Conservation (phyloP, 2,797 vertebrate genomes). For the Leontopithecus rosalia region DNA sequence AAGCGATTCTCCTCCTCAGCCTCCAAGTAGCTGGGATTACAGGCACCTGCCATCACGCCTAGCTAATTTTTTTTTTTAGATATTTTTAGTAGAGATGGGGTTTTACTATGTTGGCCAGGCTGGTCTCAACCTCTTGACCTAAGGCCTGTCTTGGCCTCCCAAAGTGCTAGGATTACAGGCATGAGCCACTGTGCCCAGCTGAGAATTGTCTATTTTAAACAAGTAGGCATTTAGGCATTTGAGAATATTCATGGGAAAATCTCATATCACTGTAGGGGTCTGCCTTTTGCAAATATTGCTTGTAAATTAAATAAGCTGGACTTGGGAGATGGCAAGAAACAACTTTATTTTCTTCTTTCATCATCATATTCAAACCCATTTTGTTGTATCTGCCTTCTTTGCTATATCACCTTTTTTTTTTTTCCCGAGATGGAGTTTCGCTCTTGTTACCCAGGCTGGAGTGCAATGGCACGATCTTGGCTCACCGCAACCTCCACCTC, state of each 20-base stretch:
- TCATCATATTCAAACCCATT: not conserved
- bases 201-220: not conserved
- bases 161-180: not conserved
- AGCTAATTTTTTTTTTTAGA: too few relatives aligned
- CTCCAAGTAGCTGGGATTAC: not conserved
- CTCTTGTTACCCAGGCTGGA: too few relatives aligned
- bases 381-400: not conserved
- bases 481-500: too few relatives aligned
- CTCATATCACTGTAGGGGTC: too few relatives aligned
- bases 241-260: not conserved
- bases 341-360: not conserved
- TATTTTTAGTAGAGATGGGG: not conserved
- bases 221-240: not conserved
- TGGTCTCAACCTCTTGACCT: not conserved
- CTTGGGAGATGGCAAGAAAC: not conserved
- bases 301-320: not conserved
- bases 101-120: not conserved
- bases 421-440: too few relatives aligned
- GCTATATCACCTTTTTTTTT: not conserved
- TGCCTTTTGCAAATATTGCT: not conserved
- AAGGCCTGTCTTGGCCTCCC: not conserved
- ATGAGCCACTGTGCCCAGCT: not conserved
- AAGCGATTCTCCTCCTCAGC: not conserved
- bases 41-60: not conserved
- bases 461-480: too few relatives aligned